Evolutionary conservation across 2,113 vertebrate genomes (phyloP).

Genomic region (Xerus inauris): DNA sequence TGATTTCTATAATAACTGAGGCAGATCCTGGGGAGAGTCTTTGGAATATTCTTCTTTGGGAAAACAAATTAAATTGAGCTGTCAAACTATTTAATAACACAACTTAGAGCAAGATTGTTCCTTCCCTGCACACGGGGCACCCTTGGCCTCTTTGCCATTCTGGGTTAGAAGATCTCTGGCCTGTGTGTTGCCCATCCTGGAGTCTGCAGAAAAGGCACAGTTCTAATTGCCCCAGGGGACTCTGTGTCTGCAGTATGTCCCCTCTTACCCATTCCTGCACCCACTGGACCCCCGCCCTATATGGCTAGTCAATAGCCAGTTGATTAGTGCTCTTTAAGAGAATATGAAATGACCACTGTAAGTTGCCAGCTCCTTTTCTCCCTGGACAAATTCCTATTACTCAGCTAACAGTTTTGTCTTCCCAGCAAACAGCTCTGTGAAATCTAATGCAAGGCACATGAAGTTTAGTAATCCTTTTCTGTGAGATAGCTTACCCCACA

Average conservation of each 20-base stretch:
- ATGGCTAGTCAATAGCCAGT: not conserved
- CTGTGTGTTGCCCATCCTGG: not conserved
- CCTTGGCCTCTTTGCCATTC: not conserved
- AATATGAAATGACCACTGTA: not conserved
- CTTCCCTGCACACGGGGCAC: not conserved
- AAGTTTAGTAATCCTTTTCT: not conserved
- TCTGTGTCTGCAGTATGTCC: too few relatives aligned
- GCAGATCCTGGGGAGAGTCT: not conserved
- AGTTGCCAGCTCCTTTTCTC: conserved; percentile 6
- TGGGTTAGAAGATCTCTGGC: not conserved
- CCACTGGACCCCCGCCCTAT: not conserved
- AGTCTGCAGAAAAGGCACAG: not conserved
- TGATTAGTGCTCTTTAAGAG: not conserved
- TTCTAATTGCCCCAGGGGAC: not conserved
- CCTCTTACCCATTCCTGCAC: too few relatives aligned
- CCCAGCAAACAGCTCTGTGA: not conserved
- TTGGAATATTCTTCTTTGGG: not conserved
- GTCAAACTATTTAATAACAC: not conserved
- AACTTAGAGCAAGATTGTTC: not conserved
- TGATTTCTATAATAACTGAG: not conserved
- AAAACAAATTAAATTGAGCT: not conserved
- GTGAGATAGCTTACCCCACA: not conserved
- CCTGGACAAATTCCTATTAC: not conserved
- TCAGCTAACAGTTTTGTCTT: not conserved
- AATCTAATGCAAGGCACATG: not conserved